phyloP scores from a whole-genome alignment of 2,797 vertebrate genomes.

The Brachymystax lenok region DNA sequence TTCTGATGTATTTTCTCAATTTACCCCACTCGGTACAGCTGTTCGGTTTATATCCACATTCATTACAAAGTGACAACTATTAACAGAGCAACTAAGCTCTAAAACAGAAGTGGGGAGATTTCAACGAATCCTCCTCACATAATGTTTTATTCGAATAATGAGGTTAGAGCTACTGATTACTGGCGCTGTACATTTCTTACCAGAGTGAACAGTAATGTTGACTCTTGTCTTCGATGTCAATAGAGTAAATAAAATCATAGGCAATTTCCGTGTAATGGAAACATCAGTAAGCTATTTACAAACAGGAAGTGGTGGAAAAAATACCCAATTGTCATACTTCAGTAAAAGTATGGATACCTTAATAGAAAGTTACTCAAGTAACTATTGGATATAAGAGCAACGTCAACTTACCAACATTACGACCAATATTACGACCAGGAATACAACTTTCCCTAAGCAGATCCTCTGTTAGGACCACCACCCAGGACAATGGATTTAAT shows the following conservation, averaged over 20 bases:
- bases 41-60: constrained; percentile 74
- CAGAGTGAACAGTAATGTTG: constrained; percentile 15
- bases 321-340: too few species aligned
- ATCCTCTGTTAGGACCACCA: too few species aligned
- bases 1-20: constrained; percentile 51
- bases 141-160: constrained; percentile 49
- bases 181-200: constrained; percentile 50
- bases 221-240: background rate
- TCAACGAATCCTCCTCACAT: constrained; percentile 31
- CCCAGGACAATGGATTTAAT: too few species aligned
- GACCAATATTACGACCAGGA: too few species aligned
- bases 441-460: too few species aligned
- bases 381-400: too few species aligned
- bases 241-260: background rate
- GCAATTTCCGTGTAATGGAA: background rate
- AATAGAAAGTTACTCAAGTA: too few species aligned
- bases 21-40: constrained; percentile 61
- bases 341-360: too few species aligned
- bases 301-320: background rate
- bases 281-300: constrained; percentile 10
- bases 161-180: constrained; percentile 59
- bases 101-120: constrained; percentile 45
- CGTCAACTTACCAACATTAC: too few species aligned
- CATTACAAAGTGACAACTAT: constrained; percentile 70
- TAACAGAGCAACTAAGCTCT: constrained; percentile 56